phyloP scores from a whole-genome alignment of 2,888 invertebrate species.

The Pammene aurita region DNA sequence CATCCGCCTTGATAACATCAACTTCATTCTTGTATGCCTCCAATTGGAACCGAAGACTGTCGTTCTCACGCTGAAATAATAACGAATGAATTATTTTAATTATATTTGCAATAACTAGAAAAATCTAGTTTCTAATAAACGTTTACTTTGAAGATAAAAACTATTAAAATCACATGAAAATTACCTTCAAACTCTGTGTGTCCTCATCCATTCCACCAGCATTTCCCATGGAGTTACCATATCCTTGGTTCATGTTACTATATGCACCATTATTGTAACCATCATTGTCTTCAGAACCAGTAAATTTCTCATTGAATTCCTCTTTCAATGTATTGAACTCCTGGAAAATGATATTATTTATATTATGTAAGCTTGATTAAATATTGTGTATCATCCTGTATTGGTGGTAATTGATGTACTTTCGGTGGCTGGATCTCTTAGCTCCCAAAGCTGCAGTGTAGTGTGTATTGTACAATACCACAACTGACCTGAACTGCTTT shows the following conservation, averaged over 20 bases:
- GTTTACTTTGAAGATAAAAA: no score
- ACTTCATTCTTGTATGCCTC: slow-evolving; percentile 98
- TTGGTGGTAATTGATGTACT: neutral
- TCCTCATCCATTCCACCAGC: slow-evolving; percentile 55
- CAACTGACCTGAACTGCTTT: slow-evolving; percentile 1
- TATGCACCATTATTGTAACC: slow-evolving; percentile 54
- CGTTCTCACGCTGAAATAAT: slow-evolving; percentile 90
- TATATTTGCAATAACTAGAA: no score
- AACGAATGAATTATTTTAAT: neutral
- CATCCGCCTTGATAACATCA: slow-evolving; percentile 92
- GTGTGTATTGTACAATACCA: slow-evolving; percentile 38
- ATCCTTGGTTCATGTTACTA: slow-evolving; percentile 38
- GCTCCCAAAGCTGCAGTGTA: neutral
- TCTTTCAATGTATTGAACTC: slow-evolving; percentile 74
- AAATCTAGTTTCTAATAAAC: no score
- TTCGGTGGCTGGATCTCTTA: neutral
- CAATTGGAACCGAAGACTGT: slow-evolving; percentile 93
- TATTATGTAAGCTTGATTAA: slow-evolving; percentile 9
- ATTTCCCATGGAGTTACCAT: slow-evolving; percentile 47
- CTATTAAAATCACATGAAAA: no score
- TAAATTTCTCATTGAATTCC: slow-evolving; percentile 75
- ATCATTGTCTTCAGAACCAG: slow-evolving; percentile 62
- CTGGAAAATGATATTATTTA: slow-evolving; percentile 57
- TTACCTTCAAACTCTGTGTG: slow-evolving; percentile 66
- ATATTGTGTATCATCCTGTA: neutral